These are phyloP conservation scores for Nasonia vitripennis DNA, from an alignment of 1,140 invertebrate genomes.

Conservation along the genomic window DNA sequence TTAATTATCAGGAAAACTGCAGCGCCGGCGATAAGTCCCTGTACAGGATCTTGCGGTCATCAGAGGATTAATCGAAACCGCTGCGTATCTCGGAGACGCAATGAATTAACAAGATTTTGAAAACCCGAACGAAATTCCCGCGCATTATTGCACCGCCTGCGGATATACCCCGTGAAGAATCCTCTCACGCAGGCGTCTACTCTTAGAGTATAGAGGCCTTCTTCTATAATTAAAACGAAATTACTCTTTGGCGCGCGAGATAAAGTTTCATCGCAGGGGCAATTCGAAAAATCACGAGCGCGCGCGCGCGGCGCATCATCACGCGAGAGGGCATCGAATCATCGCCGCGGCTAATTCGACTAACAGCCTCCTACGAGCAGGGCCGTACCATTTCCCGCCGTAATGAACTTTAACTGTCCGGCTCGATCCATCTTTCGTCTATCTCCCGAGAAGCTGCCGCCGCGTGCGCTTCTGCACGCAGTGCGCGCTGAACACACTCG, in stretches of 20 bases:
- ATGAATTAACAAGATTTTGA: no score
- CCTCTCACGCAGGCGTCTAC: neutral
- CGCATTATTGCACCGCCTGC: no score
- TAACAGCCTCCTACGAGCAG: neutral
- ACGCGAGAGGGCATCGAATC: conserved; percentile 1
- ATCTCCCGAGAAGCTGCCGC: neutral
- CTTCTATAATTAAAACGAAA: conserved; percentile 37
- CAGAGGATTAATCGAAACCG: no score
- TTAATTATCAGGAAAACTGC: neutral
- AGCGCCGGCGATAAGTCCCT: no score
- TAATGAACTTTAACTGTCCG: conserved; percentile 34
- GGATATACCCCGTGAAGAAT: neutral
- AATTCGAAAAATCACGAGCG: neutral
- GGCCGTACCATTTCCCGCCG: conserved; percentile 2
- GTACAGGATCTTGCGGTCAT: no score
- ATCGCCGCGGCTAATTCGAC: conserved; percentile 6
- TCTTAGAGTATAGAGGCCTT: neutral
- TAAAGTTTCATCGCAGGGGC: conserved; percentile 25
- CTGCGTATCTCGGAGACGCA: no score
- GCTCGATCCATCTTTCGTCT: conserved; percentile 2
- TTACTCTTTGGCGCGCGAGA: neutral
- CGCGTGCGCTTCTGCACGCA: neutral
- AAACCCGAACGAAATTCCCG: no score
- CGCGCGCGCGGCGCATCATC: neutral
- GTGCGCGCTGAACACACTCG: neutral